Evolutionary conservation across 2,113 vertebrate species (phyloP), one percentile per base, ranked within the genome.

Genomic region (Lethenteron camtschaticum): DNA sequence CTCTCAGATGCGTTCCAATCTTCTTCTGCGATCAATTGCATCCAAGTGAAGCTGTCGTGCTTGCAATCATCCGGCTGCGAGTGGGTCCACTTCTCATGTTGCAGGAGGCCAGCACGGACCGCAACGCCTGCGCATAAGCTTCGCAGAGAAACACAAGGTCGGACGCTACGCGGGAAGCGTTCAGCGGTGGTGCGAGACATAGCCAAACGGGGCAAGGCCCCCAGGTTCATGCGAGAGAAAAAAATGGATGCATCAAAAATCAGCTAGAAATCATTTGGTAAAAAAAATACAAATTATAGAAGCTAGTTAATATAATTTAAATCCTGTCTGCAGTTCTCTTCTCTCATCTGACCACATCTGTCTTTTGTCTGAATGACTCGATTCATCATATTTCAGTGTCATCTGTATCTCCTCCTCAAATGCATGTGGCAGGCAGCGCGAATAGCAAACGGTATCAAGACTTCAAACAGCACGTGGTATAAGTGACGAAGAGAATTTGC

Each of bases 81-180:
- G 57, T 55, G 11, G 70, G 75, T 8, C 75, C 70, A 2, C 75
- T 77, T 6, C 75, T 69, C 9, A 78, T 74, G 57, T 81, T 77
- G 60, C 82, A 80, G 77, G 83, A 87, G 2, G 73, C 73, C 78
- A 89, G n/a, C 7, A 86, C 72, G 0, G 87, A 89, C 56, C 76
- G 81, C 14, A 97, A 76, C 0, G 80, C 85, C 12, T 77, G 84
- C 70, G 76, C 77, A 72, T 95, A 95, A 0, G 79, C 92, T 97
- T 82, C 13, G 76, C 3, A 1, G 5, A 20, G 69, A 2, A 6
- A 55, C 55, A 71, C 70, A 68, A n/a, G 6, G 68, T 9, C 3
- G 68, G 55, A 4, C 1, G 14, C 20, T n/a, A 59, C 57, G 8
- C 11, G 12, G 56, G 12, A 71, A 71, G 56, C 3, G 8, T n/a